Evolutionary conservation across 2,113 vertebrate species (phyloP), one percentile per base, ranked within the genome.

Genomic region (Colinus virginianus): DNA sequence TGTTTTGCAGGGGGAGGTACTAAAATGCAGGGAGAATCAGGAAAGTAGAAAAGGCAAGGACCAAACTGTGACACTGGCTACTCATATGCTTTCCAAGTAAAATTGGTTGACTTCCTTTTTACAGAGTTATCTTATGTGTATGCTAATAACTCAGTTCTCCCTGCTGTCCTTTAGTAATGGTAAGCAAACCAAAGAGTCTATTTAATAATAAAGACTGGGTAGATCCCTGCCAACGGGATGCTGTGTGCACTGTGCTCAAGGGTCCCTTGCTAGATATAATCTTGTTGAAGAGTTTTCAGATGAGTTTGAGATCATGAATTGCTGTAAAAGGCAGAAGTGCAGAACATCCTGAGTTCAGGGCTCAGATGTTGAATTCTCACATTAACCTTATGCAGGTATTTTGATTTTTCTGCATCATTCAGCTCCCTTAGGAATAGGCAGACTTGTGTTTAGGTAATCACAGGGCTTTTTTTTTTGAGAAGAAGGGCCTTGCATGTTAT

Each of bases 401-500:
- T 90, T 49, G 22, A 42, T 59, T 91, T 17, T 21, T 91, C 16
- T 69, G 38, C 13, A 12, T 79, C 1, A 1, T 15, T 62, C 34
- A 59, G 25, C n/a, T 2, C 3, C 69, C 28, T 77, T 85, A 77
- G 30, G 56, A 82, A 55, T 32, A 93, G 20, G 9, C 13, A 78
- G 46, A 16, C 30, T 76, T 62, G 32, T 72, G 53, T 78, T 87
- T 94, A 82, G 53, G 53, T 72, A 38, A 48, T 72, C 36, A 55
- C 19, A 55, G 30, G 30, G 75, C 74, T 93, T 89, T 80, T 11
- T 79, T 94, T 89, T 80, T 11, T 82, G 91, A 92, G 55, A 87
- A 82, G 55, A 89, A 90, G 38, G n/a, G 85, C 84, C 78, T 89
- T 89, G 36, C 53, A 90, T 88, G 43, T 84, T 85, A 51, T 26